phyloP scores from a whole-genome alignment of 1,140 invertebrate genomes.

The Drosophila bocki region DNA sequence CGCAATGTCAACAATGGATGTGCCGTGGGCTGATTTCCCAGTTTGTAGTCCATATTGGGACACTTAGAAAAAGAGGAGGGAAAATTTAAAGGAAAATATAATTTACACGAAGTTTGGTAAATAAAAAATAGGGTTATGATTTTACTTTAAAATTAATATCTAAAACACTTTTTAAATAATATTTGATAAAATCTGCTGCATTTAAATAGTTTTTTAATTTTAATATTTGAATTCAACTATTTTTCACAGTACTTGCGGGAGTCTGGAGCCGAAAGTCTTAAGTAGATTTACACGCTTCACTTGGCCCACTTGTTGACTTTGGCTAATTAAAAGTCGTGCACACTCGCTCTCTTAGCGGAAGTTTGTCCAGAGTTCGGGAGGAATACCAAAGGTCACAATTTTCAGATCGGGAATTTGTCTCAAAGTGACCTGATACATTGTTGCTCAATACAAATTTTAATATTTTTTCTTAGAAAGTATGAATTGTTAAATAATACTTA shows the following conservation, averaged over 20 bases:
- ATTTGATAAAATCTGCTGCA: too few species aligned
- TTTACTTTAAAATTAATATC: too few species aligned
- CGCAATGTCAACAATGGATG: slow-evolving; percentile 70
- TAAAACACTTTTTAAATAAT: too few species aligned
- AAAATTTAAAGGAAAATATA: too few species aligned
- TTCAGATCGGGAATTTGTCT: slow-evolving; percentile 4
- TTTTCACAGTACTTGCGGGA: slow-evolving; percentile 2
- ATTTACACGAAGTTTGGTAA: too few species aligned
- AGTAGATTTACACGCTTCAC: slow-evolving; percentile 61
- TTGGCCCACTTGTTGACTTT: slow-evolving; percentile 67
- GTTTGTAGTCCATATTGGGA: slow-evolving; percentile 29
- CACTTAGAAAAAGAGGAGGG: too few species aligned
- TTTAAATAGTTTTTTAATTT: background rate
- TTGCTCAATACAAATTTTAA: background rate
- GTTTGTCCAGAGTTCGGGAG: slow-evolving; percentile 26
- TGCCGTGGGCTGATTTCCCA: slow-evolving; percentile 36
- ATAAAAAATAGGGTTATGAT: too few species aligned
- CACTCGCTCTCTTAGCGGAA: slow-evolving; percentile 53
- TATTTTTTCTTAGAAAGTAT: background rate
- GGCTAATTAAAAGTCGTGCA: slow-evolving; percentile 72
- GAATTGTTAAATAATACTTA: background rate
- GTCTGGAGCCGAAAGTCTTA: slow-evolving; percentile 49
- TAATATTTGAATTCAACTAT: background rate
- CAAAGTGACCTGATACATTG: slow-evolving; percentile 2
- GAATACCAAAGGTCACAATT: slow-evolving; percentile 43